phyloP scores from a whole-genome alignment of 1,140 invertebrate genomes.

The Stegodyphus dumicola region DNA sequence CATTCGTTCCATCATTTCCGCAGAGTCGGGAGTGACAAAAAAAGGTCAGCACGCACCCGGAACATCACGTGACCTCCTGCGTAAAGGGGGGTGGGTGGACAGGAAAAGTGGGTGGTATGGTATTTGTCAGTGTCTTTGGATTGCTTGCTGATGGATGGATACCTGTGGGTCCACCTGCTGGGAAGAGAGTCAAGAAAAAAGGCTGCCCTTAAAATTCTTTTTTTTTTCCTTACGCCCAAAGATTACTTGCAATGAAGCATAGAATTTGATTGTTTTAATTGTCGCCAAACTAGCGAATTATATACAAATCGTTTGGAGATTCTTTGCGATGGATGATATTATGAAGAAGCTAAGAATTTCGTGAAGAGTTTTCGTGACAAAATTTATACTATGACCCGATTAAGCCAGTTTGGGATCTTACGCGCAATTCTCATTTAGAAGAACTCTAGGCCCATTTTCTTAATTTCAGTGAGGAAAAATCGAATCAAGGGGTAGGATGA shows the following conservation, averaged over 20 bases:
- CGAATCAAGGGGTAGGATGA: no score
- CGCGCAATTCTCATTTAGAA: no score
- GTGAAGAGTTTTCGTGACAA: no score
- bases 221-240: background rate
- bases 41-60: slow-evolving; percentile 20
- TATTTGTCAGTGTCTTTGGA: slow-evolving; percentile 54
- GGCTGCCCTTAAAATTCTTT: background rate
- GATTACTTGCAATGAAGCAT: background rate
- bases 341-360: no score
- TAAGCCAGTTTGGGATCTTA: no score
- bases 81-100: background rate
- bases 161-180: slow-evolving; percentile 26
- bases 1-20: slow-evolving; percentile 24
- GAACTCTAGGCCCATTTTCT: no score
- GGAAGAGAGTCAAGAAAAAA: slow-evolving; percentile 12
- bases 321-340: no score
- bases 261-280: slow-evolving; percentile 25
- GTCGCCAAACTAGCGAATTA: background rate
- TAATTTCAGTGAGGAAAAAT: no score
- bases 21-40: background rate
- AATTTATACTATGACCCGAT: no score
- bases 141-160: slow-evolving; percentile 42
- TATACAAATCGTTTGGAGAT: no score
- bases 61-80: slow-evolving; percentile 35
- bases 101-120: slow-evolving; percentile 54